Evolutionary conservation across 2,113 vertebrate genomes (phyloP), one percentile per base, ranked within the genome.

Genomic region (Pitta sordida): DNA sequence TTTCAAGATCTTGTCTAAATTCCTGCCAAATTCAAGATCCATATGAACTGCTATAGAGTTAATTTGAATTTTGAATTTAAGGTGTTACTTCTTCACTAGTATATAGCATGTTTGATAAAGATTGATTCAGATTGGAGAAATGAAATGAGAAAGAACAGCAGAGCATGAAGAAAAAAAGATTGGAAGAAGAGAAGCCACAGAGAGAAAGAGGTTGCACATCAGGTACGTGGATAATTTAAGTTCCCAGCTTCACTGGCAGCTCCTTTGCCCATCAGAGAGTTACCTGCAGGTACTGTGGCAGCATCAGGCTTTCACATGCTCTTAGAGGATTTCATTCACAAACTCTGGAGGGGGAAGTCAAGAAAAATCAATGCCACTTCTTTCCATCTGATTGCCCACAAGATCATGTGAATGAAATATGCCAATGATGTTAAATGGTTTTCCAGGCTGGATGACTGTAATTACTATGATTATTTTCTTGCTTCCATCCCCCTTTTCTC

Each of bases 31-130:
- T 78, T 90, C 68, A 64, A 44, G 68, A 88, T 91, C 95, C 80
- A 86, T 95, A 96, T 94, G 95, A 56, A 67, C 80, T 78, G 73
- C 64, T 82, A 20, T 60, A 29, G 27, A 94, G 39, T 78, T 71
- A 68, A 94, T 94, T 90, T 96, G 79, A 91, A 96, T 95, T 88
- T 86, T 29, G 55, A 86, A 67, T 81, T 68, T 71, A 93, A 95
- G 58, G 79, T 95, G 91, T 93, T 94, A 90, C 56, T 89, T 95
- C 67, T 94, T 75, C 48, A 19, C 68, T 94, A 37, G 15, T 17
- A 9, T 53, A 46, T 58, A 56, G 39, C 48, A 30, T 75, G 65
- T 84, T 89, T 15, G 0, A 63, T 73, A 84, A 81, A 73, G 91
- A 69, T n/a, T 67, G 59, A 75, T 84, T 84, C 76, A 44, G 71